phyloP scores from a whole-genome alignment of 1,140 invertebrate genomes.

The Drosophila nikananu region DNA sequence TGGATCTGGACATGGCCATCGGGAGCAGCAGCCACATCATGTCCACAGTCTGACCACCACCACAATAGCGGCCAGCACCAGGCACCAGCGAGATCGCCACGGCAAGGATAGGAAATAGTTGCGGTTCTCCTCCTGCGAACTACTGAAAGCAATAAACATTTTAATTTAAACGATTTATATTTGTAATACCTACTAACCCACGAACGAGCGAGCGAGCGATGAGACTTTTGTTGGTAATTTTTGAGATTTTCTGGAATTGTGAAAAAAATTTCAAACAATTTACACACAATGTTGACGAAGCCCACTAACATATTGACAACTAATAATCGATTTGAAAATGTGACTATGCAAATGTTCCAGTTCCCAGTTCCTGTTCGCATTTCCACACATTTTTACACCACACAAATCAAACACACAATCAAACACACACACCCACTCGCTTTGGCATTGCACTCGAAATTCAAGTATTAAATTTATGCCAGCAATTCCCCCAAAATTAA shows the following conservation, averaged over 20 bases:
- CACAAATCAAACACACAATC: not conserved
- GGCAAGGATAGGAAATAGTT: slow-evolving; percentile 78
- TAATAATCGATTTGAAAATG: slow-evolving; percentile 45
- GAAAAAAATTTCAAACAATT: slow-evolving; percentile 74
- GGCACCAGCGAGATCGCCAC: slow-evolving; percentile 72
- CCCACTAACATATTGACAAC: slow-evolving; percentile 21
- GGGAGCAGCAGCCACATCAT: slow-evolving; percentile 63
- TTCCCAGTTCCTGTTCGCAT: slow-evolving; percentile 61
- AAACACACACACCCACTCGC: slow-evolving; percentile 16
- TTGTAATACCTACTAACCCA: slow-evolving; percentile 42
- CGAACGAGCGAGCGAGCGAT: slow-evolving; percentile 31
- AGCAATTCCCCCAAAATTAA: slow-evolving; percentile 37
- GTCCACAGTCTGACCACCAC: slow-evolving; percentile 68
- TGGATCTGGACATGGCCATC: slow-evolving; percentile 34
- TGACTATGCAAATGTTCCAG: slow-evolving; percentile 48
- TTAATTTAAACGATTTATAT: slow-evolving; percentile 37
- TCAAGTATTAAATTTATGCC: slow-evolving; percentile 75
- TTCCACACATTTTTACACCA: slow-evolving; percentile 26
- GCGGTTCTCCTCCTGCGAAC: slow-evolving; percentile 36
- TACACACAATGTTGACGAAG: slow-evolving; percentile 46
- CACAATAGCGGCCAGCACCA: slow-evolving; percentile 59
- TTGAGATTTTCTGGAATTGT: slow-evolving; percentile 67
- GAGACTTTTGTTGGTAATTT: slow-evolving; percentile 69
- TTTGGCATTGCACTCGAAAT: slow-evolving; percentile 70
- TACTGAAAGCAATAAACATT: slow-evolving; percentile 33